These are phyloP conservation scores for Rhopalosiphum maidis DNA, from an alignment of 1,140 invertebrate genomes.

Conservation along the genomic window DNA sequence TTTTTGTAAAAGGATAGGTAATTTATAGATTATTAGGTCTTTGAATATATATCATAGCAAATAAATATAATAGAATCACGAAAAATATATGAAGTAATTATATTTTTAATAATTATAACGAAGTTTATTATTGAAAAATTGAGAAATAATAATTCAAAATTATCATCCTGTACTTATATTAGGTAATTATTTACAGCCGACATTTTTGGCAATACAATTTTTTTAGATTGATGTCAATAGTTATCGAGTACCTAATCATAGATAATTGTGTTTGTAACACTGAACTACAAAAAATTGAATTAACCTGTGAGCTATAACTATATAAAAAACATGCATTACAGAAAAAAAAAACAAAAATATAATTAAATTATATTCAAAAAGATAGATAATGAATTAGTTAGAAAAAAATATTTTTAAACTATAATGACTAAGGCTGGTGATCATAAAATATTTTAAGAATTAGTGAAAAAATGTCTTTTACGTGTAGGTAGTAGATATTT, in stretches of 20 bases:
- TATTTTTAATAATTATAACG: neutral
- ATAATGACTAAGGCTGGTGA: no score
- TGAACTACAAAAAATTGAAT: neutral
- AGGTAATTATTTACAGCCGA: neutral
- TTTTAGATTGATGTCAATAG: neutral
- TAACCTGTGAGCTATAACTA: neutral
- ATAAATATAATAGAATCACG: neutral
- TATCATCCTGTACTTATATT: neutral
- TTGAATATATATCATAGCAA: neutral
- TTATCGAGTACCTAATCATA: neutral
- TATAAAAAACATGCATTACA: neutral
- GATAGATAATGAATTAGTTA: neutral
- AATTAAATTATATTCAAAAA: neutral
- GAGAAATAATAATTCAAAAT: neutral
- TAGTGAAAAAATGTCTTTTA: neutral
- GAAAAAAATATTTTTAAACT: neutral
- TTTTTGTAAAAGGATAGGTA: neutral
- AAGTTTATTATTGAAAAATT: neutral
- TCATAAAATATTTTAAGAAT: neutral
- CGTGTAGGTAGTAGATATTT: neutral
- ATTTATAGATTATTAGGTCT: neutral
- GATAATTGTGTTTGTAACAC: neutral
- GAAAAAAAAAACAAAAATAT: neutral
- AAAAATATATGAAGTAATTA: neutral
- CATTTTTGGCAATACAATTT: neutral